Evolutionary conservation across 2,888 invertebrate genomes (phyloP), one percentile per base, ranked within the genome.

Genomic region (Eumacrocentrus americanus): DNA sequence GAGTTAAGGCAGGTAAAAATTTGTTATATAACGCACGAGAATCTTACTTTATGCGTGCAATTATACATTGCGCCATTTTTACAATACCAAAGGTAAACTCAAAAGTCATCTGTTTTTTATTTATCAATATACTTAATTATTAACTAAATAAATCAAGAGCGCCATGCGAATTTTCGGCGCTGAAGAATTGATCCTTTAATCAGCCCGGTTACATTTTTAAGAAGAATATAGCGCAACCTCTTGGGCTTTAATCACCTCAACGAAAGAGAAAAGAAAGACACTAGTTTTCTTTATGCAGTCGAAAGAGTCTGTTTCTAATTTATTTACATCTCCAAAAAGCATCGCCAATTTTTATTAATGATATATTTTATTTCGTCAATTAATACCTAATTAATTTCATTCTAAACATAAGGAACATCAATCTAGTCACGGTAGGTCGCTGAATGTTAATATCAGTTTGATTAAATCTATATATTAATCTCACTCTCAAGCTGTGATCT

Each of bases 161-260:
- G 46, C 42, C 29, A 42, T 20, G 40, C 48, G 52, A 37, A 25
- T 34, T 34, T 50, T 42, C 42, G 14, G 48, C 61, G 40, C 52
- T 54, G 50, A 37, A 23, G 20, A 58, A 34, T 40, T 11, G 9
- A 3, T 23, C 9, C 47, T 35, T 34, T 42, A 54, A 37, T 54
- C 14, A 64, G 70, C 71, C 72, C 74, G 67, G 75, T 76, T 70
- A 76, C 74, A 68, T 73, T 69, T 66, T 69, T 69, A 74, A 76
- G 72, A 76, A 76, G 73, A 75, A 75, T 75, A 69, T 73, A 72
- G 66, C 70, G 75, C 70, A 75, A 75, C 74, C 69, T 56, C 62
- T 61, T 63, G 67, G 70, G 70, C 69, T 67, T 67, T 29, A 29
- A 29, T 37, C 53, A 48, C 7, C 20, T 14, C 16, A 46, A 12